Evolutionary conservation across 1,140 invertebrate species (phyloP).

Genomic region (Lepidurus couesii): DNA sequence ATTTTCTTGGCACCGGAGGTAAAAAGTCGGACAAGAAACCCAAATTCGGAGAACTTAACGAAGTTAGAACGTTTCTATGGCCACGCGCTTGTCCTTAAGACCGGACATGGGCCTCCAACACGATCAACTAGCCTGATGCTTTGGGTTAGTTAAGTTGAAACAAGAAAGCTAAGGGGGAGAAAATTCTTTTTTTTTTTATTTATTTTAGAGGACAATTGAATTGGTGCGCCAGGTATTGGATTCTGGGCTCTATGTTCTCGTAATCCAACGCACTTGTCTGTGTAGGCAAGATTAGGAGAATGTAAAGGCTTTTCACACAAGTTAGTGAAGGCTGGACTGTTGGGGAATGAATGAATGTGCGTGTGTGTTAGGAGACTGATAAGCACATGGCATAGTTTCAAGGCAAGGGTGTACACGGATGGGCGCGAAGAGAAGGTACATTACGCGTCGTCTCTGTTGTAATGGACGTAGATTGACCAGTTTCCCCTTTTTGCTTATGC

Average conservation of each 20-base stretch:
- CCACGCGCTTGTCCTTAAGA: constrained; percentile 5
- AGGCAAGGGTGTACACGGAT: not conserved
- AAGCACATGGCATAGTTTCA: not conserved
- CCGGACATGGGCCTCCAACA: constrained; percentile 13
- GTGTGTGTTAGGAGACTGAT: not conserved
- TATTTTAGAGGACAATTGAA: not conserved
- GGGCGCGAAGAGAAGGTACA: not conserved
- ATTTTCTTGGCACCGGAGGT: no score
- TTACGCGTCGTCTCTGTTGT: not conserved
- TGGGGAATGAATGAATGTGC: not conserved
- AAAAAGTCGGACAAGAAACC: not conserved
- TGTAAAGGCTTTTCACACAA: not conserved
- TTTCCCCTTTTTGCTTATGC: not conserved
- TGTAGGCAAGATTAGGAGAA: not conserved
- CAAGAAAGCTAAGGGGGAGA: not conserved
- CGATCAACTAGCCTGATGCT: not conserved
- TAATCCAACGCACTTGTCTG: not conserved
- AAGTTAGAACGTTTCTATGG: constrained; percentile 19
- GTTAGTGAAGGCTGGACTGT: not conserved
- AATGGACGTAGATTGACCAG: not conserved
- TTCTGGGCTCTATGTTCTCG: not conserved
- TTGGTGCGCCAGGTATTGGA: not conserved
- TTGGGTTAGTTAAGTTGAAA: not conserved
- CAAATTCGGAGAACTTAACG: constrained; percentile 10
- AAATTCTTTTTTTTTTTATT: not conserved